A percentile compares a stretch with the other conserved stretches of the same genome.
Evolutionary conservation across 2,113 vertebrate species (phyloP).

Genomic region (Ageneiosus marmoratus): DNA sequence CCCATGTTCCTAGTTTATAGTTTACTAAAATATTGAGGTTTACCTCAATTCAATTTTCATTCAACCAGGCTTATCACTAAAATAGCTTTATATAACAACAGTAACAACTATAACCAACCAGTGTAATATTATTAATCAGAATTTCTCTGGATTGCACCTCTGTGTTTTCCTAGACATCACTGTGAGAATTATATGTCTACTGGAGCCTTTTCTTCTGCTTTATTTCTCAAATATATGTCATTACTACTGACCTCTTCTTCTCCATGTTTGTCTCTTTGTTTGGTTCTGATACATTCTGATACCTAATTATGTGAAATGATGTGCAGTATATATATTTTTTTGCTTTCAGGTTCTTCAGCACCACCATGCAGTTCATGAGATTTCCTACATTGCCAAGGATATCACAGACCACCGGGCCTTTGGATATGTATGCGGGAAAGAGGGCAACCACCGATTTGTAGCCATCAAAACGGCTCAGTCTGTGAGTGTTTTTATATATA

Average conservation of each 20-base stretch:
- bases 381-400: slow-evolving; percentile 98
- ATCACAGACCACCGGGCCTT: slow-evolving; percentile 98
- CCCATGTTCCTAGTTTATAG: not conserved
- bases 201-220: not conserved
- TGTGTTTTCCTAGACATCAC: not conserved
- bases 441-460: slow-evolving; percentile 97
- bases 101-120: not conserved
- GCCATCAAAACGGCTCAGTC: slow-evolving; percentile 98
- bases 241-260: not conserved
- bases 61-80: not conserved
- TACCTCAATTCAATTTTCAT: not conserved
- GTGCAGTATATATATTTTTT: not conserved
- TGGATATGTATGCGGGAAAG: slow-evolving; percentile 95
- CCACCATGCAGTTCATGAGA: slow-evolving; percentile 97
- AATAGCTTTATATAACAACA: not conserved
- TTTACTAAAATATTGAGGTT: not conserved
- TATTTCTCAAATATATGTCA: not conserved
- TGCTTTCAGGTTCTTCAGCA: slow-evolving; percentile 87
- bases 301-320: not conserved
- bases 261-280: not conserved
- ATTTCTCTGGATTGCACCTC: not conserved
- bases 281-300: not conserved
- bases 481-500: slow-evolving; percentile 79
- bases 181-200: not conserved
- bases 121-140: not conserved